Conservation (phyloP, 2,888 invertebrate genomes). For the Drosophila trichaetosa region DNA sequence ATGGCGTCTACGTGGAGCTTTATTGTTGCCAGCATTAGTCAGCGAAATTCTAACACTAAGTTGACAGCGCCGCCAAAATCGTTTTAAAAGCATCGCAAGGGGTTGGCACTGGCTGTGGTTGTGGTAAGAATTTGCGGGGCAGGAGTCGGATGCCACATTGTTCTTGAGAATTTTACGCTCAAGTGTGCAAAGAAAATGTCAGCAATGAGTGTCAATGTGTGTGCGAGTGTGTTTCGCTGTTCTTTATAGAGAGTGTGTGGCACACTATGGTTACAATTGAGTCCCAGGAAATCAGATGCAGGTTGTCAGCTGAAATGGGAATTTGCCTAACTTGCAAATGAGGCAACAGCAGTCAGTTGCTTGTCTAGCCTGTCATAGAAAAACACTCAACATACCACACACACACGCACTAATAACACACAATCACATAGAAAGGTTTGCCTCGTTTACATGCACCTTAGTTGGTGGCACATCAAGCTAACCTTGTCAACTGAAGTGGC, state of each 20-base stretch:
- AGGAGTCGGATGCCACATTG: constrained; percentile 16
- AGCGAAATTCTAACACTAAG: constrained; percentile 50
- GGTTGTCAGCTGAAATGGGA: constrained; percentile 46
- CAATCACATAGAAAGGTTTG: constrained; percentile 4
- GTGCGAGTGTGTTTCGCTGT: constrained; percentile 15
- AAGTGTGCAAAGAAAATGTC: constrained; percentile 22
- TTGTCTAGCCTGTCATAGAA: constrained; percentile 21
- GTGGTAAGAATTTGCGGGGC: not conserved
- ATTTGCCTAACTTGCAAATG: constrained; percentile 62
- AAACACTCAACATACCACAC: constrained; percentile 27
- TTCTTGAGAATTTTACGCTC: constrained; percentile 54
- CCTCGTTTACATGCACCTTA: constrained; percentile 27
- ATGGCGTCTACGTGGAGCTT: constrained; percentile 14
- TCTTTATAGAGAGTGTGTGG: constrained; percentile 11
- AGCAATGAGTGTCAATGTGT: constrained; percentile 13
- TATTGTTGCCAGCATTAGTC: constrained; percentile 44
- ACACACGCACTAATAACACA: constrained; percentile 3
- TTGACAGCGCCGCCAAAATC: constrained; percentile 45
- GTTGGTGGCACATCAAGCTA: constrained; percentile 29
- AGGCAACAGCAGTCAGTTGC: constrained; percentile 32
- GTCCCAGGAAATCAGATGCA: constrained; percentile 52
- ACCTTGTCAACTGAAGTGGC: constrained; percentile 45
- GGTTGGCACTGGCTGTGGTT: not conserved
- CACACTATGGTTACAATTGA: constrained; percentile 49
- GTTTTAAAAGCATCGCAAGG: constrained; percentile 37